These are phyloP conservation scores for Graptemys geographica DNA, from an alignment of 2,797 vertebrate genomes.

Conservation along the genomic window DNA sequence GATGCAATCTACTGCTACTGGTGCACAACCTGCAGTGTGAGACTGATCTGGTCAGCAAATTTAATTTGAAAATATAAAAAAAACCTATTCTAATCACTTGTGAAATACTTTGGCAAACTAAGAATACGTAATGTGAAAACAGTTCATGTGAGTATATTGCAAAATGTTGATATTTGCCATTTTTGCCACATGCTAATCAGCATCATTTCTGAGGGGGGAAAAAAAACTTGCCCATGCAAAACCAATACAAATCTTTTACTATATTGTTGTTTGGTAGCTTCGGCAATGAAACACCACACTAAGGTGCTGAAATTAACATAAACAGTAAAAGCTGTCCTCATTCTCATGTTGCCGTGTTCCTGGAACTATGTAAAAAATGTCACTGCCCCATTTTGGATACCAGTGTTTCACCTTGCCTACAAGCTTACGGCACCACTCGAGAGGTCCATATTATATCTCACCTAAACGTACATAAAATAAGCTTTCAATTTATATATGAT, in stretches of 20 bases:
- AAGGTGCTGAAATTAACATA: not conserved
- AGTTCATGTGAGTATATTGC: not conserved
- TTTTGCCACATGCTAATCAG: not conserved
- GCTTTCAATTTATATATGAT: not conserved
- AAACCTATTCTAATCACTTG: not conserved
- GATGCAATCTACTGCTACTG: not conserved
- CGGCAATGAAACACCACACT: no score
- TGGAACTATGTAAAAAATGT: not conserved
- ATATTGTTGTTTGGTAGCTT: not conserved
- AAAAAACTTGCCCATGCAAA: not conserved
- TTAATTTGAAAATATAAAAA: no score
- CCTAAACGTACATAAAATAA: not conserved
- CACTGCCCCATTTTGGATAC: not conserved
- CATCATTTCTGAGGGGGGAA: not conserved
- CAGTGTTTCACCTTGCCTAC: not conserved
- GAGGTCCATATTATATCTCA: not conserved
- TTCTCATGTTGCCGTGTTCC: not conserved
- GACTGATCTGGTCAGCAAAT: no score
- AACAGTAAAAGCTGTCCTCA: not conserved
- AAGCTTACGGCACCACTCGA: not conserved
- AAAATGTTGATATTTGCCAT: not conserved
- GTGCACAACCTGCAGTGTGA: no score
- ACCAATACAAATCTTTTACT: not conserved
- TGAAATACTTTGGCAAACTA: not conserved
- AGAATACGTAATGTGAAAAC: not conserved